These are phyloP conservation scores for Chinchilla lanigera DNA, from an alignment of 2,113 vertebrate species.

Conservation along the genomic window DNA sequence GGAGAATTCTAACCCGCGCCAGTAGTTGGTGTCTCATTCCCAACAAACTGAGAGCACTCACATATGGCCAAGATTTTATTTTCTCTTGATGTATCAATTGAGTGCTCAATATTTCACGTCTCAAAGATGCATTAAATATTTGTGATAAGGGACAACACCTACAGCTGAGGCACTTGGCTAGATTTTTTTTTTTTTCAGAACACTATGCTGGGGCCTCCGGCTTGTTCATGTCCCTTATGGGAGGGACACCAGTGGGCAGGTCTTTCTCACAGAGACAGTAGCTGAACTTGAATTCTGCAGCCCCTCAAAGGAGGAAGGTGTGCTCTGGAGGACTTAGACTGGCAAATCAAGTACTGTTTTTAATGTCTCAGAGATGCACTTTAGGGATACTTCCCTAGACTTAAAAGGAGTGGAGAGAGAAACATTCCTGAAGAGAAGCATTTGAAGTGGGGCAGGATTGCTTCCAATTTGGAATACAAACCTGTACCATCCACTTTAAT, in stretches of 20 bases:
- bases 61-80: background rate
- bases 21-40: background rate
- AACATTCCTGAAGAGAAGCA: background rate
- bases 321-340: background rate
- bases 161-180: background rate
- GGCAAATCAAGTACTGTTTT: background rate
- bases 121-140: slow-evolving; percentile 54
- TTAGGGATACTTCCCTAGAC: slow-evolving; percentile 31
- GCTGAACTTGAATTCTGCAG: background rate
- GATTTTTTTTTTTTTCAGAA: background rate
- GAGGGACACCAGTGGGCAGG: background rate
- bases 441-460: background rate
- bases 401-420: background rate
- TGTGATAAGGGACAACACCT: slow-evolving; percentile 1
- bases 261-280: background rate
- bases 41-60: background rate
- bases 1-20: background rate
- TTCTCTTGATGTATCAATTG: slow-evolving; percentile 18
- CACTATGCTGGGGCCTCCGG: background rate
- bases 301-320: background rate
- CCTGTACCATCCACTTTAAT: slow-evolving; percentile 28
- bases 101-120: slow-evolving; percentile 49
- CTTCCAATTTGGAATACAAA: slow-evolving; percentile 2
- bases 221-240: background rate
- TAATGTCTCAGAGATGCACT: slow-evolving; percentile 57